Evolutionary conservation across 2,888 invertebrate species (phyloP), one percentile per base, ranked within the genome.

Genomic region (Ormyrus thymus): DNA sequence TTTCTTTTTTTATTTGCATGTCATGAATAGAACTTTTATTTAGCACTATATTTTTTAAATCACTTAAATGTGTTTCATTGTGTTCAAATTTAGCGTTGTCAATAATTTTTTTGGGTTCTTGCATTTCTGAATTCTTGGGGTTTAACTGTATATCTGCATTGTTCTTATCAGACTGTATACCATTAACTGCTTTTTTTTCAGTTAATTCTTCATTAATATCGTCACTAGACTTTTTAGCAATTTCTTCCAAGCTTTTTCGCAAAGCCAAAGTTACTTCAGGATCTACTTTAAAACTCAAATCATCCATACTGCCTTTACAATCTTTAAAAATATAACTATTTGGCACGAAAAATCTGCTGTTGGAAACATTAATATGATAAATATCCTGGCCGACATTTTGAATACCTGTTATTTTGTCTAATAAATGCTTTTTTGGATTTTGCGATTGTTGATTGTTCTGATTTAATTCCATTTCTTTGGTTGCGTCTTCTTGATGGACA

Each of bases 341-440:
- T 3, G 88, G 87, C 4, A 88, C 88, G 50, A 87, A 89, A 82
- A 88, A 88, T 70, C 84, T 83, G 66, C 88, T 88, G 45, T 88
- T 88, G 0, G 89, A 88, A 53, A 88, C 84, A 50, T 85, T 84
- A 11, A 79, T 77, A 45, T 68, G 79, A 13, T 79, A 79, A 62
- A 74, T 15, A 45, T 85, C 83, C 50, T 81, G 70, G 6, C 84
- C 85, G 1, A 64, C 59, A 48, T 81, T 84, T 80, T 87, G 84
- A 76, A 88, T 88, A 5, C 84, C 84, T 29, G 83, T 84, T 8
- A 88, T 86, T 56, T 80, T 79, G 5, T 86, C 86, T 46, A 86
- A 79, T 4, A 84, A 76, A 45, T 81, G 73, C 48, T 78, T 84
- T 66, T 82, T 84, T 7, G 77, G 9, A 13, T 4, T 66, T 70